Conservation (phyloP, 2,888 invertebrate genomes). For the Luperina testacea region DNA sequence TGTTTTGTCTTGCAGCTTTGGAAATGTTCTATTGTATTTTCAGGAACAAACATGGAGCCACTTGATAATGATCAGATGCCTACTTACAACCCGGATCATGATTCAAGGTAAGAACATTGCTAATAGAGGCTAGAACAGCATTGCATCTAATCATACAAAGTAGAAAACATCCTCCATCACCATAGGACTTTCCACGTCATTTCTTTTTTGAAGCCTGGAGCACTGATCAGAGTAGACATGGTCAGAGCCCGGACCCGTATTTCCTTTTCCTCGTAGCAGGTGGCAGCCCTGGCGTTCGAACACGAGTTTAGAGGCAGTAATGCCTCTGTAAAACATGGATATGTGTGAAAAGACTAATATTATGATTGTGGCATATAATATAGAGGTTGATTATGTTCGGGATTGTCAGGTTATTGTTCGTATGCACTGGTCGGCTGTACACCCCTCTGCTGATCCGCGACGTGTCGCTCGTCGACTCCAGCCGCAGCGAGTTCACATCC, state of each 20-base stretch:
- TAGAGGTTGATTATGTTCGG: neutral
- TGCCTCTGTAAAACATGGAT: neutral
- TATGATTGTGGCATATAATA: neutral
- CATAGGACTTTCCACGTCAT: neutral
- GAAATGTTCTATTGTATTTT: slow-evolving; percentile 41
- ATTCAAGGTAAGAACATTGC: slow-evolving; percentile 72
- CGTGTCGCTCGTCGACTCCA: slow-evolving; percentile 94
- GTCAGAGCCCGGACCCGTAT: neutral
- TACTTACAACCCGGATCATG: slow-evolving; percentile 70
- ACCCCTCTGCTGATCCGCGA: slow-evolving; percentile 96
- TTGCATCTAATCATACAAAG: neutral
- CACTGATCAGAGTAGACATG: too few relatives aligned
- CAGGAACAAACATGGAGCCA: slow-evolving; percentile 77
- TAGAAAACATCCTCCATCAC: neutral
- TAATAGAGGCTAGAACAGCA: neutral
- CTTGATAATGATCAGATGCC: slow-evolving; percentile 69
- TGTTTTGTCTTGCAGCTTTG: neutral
- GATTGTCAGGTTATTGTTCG: slow-evolving; percentile 92
- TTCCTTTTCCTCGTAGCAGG: neutral
- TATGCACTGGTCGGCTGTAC: slow-evolving; percentile 95
- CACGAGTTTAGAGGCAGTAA: neutral
- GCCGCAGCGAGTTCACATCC: slow-evolving; percentile 96
- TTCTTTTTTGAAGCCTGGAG: neutral
- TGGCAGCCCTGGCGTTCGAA: neutral
- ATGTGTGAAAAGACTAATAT: neutral